Percentiles rank a stretch among this genome's conserved stretches.
Evolutionary conservation across 2,888 invertebrate species (phyloP).

Genomic region (Agapetus fuscipes): DNA sequence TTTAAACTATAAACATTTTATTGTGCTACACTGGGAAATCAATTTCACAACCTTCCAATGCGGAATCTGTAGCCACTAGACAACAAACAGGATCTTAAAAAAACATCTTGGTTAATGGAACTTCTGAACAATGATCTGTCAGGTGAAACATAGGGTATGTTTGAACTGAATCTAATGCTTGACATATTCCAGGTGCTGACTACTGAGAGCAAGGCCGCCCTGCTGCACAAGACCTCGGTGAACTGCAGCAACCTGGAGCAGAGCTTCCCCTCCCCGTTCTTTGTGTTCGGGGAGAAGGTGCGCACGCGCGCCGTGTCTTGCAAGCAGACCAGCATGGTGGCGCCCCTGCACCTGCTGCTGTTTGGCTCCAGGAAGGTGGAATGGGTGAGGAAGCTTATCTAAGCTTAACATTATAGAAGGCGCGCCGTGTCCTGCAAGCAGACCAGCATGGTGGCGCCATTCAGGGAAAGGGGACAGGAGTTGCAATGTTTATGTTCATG

Average conservation of each 20-base stretch:
- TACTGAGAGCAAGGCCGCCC: constrained; percentile 87
- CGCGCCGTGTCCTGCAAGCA: constrained; percentile 92
- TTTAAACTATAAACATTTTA: no score
- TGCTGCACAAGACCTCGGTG: constrained; percentile 95
- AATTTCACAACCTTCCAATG: no score
- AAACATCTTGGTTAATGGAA: no score
- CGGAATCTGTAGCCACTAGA: no score
- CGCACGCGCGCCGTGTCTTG: constrained; percentile 91
- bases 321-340: constrained; percentile 88
- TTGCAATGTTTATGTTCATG: no score
- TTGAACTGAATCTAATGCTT: background rate
- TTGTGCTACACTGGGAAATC: no score
- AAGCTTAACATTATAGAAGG: no score
- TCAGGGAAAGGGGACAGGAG: no score
- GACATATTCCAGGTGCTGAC: constrained; percentile 66
- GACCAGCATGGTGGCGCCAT: constrained; percentile 90
- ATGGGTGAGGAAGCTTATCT: constrained; percentile 36
- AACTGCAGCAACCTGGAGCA: constrained; percentile 81
- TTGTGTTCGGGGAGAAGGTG: constrained; percentile 98
- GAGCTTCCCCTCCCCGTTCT: constrained; percentile 86
- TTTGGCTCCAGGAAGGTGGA: constrained; percentile 89
- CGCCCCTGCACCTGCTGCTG: constrained; percentile 83
- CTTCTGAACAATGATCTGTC: no score
- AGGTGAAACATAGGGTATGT: background rate
- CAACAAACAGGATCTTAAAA: no score